Conservation (phyloP, 1,140 invertebrate species). For the Saccostrea cuccullata region DNA sequence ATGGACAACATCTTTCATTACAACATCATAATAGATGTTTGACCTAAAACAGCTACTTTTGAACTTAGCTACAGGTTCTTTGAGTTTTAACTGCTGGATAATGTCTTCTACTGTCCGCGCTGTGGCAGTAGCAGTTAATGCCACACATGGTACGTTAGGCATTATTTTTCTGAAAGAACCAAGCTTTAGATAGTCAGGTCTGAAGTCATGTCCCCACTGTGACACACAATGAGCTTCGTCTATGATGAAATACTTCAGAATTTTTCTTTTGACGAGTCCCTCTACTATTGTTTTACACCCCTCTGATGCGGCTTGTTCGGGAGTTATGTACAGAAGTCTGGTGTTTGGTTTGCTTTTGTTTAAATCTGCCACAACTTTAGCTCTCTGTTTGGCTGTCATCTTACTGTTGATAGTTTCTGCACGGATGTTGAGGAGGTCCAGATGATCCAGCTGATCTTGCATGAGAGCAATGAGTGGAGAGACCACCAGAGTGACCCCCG, state of each 20-base stretch:
- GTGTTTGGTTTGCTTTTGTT: constrained; percentile 82
- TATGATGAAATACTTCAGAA: constrained; percentile 87
- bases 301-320: constrained; percentile 90
- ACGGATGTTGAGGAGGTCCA: constrained; percentile 84
- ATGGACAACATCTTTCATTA: constrained; percentile 88
- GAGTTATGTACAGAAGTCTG: constrained; percentile 94
- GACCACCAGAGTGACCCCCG: constrained; percentile 84
- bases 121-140: constrained; percentile 95
- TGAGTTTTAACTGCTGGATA: constrained; percentile 80
- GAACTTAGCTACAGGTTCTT: constrained; percentile 81
- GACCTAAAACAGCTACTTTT: constrained; percentile 84
- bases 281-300: constrained; percentile 83
- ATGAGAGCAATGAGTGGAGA: constrained; percentile 86
- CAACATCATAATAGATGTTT: constrained; percentile 86
- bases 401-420: constrained; percentile 94
- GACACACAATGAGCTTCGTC: constrained; percentile 99
- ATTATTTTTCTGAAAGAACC: constrained; percentile 87
- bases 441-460: constrained; percentile 81
- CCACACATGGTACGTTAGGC: constrained; percentile 79
- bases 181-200: constrained; percentile 95
- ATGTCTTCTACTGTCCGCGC: constrained; percentile 83
- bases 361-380: constrained; percentile 81
- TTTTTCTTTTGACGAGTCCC: constrained; percentile 79
- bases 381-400: constrained; percentile 86
- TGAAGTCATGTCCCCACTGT: constrained; percentile 98